phyloP scores from a whole-genome alignment of 2,888 invertebrate genomes.

The Sphaerophoria taeniata region DNA sequence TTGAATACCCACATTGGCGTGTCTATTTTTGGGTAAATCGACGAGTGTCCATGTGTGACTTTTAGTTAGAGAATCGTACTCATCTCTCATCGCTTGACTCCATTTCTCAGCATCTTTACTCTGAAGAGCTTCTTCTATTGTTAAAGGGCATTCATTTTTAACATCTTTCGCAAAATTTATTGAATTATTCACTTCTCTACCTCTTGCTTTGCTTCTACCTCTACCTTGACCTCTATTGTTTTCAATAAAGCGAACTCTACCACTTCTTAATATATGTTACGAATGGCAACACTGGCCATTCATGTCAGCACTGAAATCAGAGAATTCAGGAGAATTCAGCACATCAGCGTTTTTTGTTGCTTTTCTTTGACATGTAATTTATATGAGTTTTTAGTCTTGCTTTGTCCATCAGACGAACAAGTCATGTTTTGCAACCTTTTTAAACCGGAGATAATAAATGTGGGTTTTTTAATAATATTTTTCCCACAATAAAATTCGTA shows the following conservation, averaged over 20 bases:
- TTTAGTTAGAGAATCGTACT: slow-evolving; percentile 15
- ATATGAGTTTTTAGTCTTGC: too few relatives aligned
- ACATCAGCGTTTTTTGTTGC: too few relatives aligned
- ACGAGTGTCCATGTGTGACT: slow-evolving; percentile 25
- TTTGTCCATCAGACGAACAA: too few relatives aligned
- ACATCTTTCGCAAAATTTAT: slow-evolving; percentile 9
- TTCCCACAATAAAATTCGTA: too few relatives aligned
- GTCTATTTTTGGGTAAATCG: slow-evolving; percentile 22
- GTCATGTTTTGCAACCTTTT: too few relatives aligned
- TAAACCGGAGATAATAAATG: too few relatives aligned
- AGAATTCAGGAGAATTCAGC: too few relatives aligned
- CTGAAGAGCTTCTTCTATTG: slow-evolving; percentile 5
- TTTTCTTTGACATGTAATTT: too few relatives aligned
- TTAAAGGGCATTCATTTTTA: not conserved
- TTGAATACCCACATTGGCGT: slow-evolving; percentile 33
- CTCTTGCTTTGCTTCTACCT: not conserved
- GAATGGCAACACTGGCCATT: too few relatives aligned
- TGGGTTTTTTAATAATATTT: too few relatives aligned
- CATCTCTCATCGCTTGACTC: not conserved
- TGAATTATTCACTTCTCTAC: slow-evolving; percentile 11
- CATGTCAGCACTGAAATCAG: too few relatives aligned
- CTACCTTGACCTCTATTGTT: slow-evolving; percentile 5
- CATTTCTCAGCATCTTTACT: slow-evolving; percentile 6
- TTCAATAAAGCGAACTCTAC: slow-evolving; percentile 12
- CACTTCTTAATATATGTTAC: too few relatives aligned